Percentiles rank a stretch among this genome's conserved stretches.
These are phyloP conservation scores for Ericerus pela DNA, from an alignment of 1,140 invertebrate species.

Conservation along the genomic window DNA sequence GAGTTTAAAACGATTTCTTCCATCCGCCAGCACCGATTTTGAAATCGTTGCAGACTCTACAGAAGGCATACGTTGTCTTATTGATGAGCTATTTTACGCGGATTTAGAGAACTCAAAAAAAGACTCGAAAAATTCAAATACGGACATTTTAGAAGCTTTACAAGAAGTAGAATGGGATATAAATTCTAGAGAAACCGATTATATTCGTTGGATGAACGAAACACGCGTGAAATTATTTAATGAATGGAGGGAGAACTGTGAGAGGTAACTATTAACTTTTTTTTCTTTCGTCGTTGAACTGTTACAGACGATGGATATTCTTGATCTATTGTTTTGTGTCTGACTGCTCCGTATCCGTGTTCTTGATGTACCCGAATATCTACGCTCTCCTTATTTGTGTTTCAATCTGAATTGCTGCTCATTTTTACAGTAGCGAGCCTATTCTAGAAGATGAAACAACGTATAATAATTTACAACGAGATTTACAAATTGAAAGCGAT, in stretches of 20 bases:
- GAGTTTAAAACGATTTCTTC: not conserved
- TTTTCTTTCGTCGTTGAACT: not conserved
- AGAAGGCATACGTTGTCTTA: slow-evolving; percentile 8
- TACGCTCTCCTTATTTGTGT: no score
- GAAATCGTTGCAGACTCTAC: slow-evolving; percentile 15
- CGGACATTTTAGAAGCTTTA: slow-evolving; percentile 4
- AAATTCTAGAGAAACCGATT: not conserved
- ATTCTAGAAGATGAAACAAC: no score
- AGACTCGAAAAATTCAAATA: not conserved
- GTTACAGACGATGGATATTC: no score
- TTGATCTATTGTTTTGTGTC: no score
- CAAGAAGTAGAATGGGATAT: slow-evolving; percentile 8
- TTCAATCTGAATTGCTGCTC: no score
- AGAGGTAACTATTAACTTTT: not conserved
- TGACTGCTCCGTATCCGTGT: no score
- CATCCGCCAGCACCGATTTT: not conserved
- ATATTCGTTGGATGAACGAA: slow-evolving; percentile 1
- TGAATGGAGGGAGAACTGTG: not conserved
- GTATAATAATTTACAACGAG: no score
- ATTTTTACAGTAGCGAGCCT: no score
- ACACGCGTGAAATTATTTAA: slow-evolving; percentile 16
- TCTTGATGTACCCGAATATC: no score
- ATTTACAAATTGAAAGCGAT: no score
- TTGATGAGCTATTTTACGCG: slow-evolving; percentile 4
- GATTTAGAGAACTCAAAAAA: slow-evolving; percentile 1